A percentile compares a stretch with the other conserved stretches of the same genome.
Conservation (phyloP, 2,888 invertebrate species). For the Craniophora ligustri region DNA sequence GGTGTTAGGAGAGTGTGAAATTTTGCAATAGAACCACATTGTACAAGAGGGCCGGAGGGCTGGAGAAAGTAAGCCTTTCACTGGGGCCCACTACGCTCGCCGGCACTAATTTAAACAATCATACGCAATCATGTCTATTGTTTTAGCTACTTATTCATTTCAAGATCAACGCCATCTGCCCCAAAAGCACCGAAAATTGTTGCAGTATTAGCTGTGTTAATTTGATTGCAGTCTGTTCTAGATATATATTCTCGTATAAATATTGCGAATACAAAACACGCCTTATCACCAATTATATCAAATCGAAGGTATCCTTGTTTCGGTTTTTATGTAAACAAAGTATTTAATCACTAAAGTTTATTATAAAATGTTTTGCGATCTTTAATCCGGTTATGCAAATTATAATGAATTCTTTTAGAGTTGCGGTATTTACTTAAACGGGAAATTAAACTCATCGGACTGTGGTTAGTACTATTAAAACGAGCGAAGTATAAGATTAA, state of each 20-base stretch:
- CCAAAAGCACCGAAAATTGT: conserved; percentile 47
- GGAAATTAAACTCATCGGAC: conserved; percentile 61
- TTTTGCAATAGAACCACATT: conserved; percentile 80
- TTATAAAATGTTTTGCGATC: conserved; percentile 25
- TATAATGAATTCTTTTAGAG: conserved; percentile 17
- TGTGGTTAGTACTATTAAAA: conserved; percentile 62
- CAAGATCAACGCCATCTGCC: conserved; percentile 43
- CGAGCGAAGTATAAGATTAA: conserved; percentile 68
- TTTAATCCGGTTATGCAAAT: conserved; percentile 50
- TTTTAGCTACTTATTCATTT: conserved; percentile 56
- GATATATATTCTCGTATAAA: conserved; percentile 30
- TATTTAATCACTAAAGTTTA: conserved; percentile 29
- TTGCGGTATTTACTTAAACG: conserved; percentile 35
- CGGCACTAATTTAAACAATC: conserved; percentile 79
- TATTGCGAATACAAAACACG: conserved; percentile 32
- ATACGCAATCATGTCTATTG: conserved; percentile 72
- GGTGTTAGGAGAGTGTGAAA: conserved; percentile 79
- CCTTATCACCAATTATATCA: conserved; percentile 54
- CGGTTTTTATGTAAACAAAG: conserved; percentile 36
- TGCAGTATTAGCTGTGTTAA: conserved; percentile 19
- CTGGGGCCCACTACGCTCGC: conserved; percentile 71
- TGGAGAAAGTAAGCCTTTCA: conserved; percentile 87
- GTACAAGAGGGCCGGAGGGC: conserved; percentile 82
- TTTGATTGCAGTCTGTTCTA: conserved; percentile 32
- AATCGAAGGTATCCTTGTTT: conserved; percentile 51